Evolutionary conservation across 2,888 invertebrate species (phyloP), one percentile per base, ranked within the genome.

Genomic region (Eristalinus sepulchralis): DNA sequence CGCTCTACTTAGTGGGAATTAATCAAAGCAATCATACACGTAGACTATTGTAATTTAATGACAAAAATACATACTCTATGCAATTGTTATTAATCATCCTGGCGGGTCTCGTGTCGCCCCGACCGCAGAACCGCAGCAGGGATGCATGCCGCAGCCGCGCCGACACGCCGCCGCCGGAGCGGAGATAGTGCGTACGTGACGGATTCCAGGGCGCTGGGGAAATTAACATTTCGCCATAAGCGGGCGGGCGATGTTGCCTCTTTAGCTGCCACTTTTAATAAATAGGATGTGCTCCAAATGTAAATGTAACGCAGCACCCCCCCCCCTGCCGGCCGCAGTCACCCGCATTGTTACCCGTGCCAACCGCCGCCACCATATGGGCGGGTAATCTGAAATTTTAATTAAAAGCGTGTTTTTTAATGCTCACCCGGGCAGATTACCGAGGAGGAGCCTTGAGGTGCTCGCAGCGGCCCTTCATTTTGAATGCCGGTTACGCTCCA

Each of bases 341-440:
- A 47, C n/a, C 39, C n/a, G n/a, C 17, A n/a, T n/a, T n/a, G 5
- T 13, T n/a, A n/a, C 4, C 47, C 47, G 27, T 2, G 17, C 47
- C 4, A 47, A 17, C 47, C 47, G 10, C 6, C 10, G 47, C 47
- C 17, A 60, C 64, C 82, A 78, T 82, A 81, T 82, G 85, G 68
- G 62, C 66, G 78, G 83, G 78, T 82, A 63, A 83, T 86, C 83
- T 66, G 79, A 86, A 73, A 78, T 83, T 86, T 83, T 86, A 86
- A 86, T 86, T 86, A 86, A 86, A 86, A 86, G 63, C 78, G 83
- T 79, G 75, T 79, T 86, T 86, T 77, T 83, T 83, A 86, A 83
- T 86, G 79, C 67, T 86, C 66, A 75, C 64, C 78, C 78, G 53
- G n/a, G 66, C 86, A 83, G 73, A 85, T 85, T 85, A 79, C 47